A percentile compares a stretch with the other conserved stretches of the same genome.
Evolutionary conservation across 2,797 vertebrate genomes (phyloP).

Genomic region (Lacerta agilis): DNA sequence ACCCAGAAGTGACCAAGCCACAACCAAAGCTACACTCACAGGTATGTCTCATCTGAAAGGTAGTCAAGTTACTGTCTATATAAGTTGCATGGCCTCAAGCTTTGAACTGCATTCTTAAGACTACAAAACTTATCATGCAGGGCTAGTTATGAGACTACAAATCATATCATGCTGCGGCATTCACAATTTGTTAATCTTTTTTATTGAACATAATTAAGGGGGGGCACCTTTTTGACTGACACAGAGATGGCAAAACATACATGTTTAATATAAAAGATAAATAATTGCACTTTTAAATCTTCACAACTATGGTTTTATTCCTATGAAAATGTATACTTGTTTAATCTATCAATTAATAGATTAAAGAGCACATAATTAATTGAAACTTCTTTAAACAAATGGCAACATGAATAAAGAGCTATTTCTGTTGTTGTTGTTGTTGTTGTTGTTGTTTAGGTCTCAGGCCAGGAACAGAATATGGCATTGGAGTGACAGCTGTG

Average conservation of each 20-base stretch:
- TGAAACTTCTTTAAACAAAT: not conserved
- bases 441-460: constrained; percentile 78
- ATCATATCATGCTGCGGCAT: no score
- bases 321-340: not conserved
- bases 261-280: no score
- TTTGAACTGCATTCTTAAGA: no score
- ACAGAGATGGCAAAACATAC: no score
- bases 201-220: no score
- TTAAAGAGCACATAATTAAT: not conserved
- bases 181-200: no score
- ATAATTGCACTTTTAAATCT: no score
- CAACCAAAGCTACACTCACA: constrained; percentile 88
- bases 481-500: constrained; percentile 95
- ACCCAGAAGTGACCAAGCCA: constrained; percentile 81
- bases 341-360: not conserved
- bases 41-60: constrained; percentile 76
- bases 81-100: not conserved
- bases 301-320: not conserved
- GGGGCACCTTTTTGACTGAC: no score
- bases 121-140: no score
- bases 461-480: constrained; percentile 94
- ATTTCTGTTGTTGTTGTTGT: not conserved
- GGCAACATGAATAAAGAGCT: not conserved
- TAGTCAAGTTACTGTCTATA: rapidly evolving
- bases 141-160: no score